A percentile compares a stretch with the other conserved stretches of the same genome.
These are phyloP conservation scores for Sebastes itinus DNA, from an alignment of 2,797 vertebrate genomes.

Conservation along the genomic window DNA sequence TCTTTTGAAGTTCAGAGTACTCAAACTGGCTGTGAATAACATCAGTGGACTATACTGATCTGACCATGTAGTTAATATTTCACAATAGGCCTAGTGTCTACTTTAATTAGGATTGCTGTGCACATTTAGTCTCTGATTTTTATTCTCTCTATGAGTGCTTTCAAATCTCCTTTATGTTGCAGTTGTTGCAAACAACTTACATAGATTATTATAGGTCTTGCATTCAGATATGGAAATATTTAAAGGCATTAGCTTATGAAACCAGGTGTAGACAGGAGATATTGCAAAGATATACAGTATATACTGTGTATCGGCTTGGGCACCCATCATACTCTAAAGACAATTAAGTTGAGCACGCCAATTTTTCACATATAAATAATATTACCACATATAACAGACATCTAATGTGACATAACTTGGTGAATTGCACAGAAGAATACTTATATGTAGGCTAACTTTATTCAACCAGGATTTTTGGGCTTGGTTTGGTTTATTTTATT, in stretches of 20 bases:
- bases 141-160: background rate
- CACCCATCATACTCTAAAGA: background rate
- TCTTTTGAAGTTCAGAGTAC: background rate
- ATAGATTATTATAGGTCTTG: background rate
- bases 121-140: background rate
- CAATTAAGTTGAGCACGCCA: background rate
- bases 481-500: too few relatives aligned
- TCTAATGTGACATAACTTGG: background rate
- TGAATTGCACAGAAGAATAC: too few relatives aligned
- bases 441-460: too few relatives aligned
- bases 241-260: background rate
- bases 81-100: background rate
- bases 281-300: background rate
- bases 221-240: background rate
- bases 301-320: too few relatives aligned
- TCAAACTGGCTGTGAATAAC: background rate
- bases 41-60: background rate
- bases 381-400: background rate
- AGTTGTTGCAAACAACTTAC: background rate
- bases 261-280: background rate
- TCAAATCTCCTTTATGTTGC: background rate
- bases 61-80: background rate
- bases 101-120: background rate
- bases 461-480: too few relatives aligned
- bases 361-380: background rate